phyloP scores from a whole-genome alignment of 2,113 vertebrate species.

The Spermophilus dauricus region DNA sequence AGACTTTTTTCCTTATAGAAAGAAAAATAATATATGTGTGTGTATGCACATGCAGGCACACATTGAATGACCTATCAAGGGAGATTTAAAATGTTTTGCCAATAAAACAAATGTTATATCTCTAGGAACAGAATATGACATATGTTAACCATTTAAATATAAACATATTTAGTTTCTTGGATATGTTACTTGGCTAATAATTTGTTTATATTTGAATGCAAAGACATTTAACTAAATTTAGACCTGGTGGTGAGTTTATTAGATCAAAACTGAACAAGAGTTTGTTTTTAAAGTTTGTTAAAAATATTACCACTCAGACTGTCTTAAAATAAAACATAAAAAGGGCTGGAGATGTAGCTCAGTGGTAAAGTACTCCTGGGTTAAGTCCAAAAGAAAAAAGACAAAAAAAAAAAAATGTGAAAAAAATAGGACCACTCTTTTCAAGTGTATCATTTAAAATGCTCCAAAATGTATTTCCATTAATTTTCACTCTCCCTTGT shows the following conservation, averaged over 20 bases:
- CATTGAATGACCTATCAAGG: constrained; percentile 73
- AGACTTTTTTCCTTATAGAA: constrained; percentile 60
- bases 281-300: background rate
- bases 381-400: too few species aligned
- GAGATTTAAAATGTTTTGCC: constrained; percentile 77
- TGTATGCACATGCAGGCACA: background rate
- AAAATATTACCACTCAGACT: background rate
- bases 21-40: background rate
- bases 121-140: constrained; percentile 71
- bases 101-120: constrained; percentile 62
- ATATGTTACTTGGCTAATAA: constrained; percentile 57
- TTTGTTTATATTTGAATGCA: constrained; percentile 80
- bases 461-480: constrained; percentile 2
- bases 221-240: background rate
- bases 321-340: too few species aligned
- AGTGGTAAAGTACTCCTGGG: too few species aligned
- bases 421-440: background rate
- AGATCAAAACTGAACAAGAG: constrained; percentile 38
- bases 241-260: constrained; percentile 27
- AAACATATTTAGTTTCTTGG: constrained; percentile 77
- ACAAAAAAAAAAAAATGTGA: too few species aligned
- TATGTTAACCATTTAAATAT: constrained; percentile 81
- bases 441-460: constrained; percentile 46
- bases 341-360: too few species aligned
- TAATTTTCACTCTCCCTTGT: constrained; percentile 35